Conservation (phyloP, 2,797 vertebrate genomes). For the Zalophus californianus region DNA sequence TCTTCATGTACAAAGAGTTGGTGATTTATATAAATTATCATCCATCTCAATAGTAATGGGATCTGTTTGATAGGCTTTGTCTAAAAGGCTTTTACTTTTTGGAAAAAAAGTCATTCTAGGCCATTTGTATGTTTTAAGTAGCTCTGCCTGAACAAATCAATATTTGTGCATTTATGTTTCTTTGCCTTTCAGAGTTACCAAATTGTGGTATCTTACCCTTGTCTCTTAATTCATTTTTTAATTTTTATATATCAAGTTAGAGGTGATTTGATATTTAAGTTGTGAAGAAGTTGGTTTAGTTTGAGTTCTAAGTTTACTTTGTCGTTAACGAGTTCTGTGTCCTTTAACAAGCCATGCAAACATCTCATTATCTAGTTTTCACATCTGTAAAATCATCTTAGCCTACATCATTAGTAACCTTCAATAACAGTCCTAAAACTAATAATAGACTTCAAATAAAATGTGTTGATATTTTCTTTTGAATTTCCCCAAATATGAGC, state of each 20-base stretch:
- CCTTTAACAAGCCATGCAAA: not conserved
- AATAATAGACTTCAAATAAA: not conserved
- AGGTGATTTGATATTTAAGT: slow-evolving; percentile 14
- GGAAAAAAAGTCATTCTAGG: not conserved
- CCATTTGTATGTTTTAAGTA: slow-evolving; percentile 26
- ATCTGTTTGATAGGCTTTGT: slow-evolving; percentile 25
- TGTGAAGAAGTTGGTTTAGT: not conserved
- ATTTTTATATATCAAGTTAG: not conserved
- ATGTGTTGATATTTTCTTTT: slow-evolving; percentile 55
- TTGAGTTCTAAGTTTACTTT: not conserved
- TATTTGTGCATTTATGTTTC: slow-evolving; percentile 28
- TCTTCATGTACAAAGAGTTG: not conserved
- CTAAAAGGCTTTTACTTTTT: slow-evolving; percentile 35
- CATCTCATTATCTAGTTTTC: not conserved
- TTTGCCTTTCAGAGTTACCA: slow-evolving; percentile 11
- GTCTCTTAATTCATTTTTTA: not conserved
- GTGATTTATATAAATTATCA: slow-evolving; percentile 3
- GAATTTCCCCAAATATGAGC: slow-evolving; percentile 40
- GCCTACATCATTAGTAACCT: not conserved
- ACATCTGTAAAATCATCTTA: slow-evolving; percentile 20
- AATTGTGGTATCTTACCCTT: not conserved
- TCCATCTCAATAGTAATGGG: slow-evolving; percentile 13
- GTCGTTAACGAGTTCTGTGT: not conserved
- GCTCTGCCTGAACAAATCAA: not conserved
- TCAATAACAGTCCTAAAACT: not conserved